These are phyloP conservation scores for Phyllotis vaccarum DNA, from an alignment of 2,797 vertebrate genomes.

Conservation along the genomic window DNA sequence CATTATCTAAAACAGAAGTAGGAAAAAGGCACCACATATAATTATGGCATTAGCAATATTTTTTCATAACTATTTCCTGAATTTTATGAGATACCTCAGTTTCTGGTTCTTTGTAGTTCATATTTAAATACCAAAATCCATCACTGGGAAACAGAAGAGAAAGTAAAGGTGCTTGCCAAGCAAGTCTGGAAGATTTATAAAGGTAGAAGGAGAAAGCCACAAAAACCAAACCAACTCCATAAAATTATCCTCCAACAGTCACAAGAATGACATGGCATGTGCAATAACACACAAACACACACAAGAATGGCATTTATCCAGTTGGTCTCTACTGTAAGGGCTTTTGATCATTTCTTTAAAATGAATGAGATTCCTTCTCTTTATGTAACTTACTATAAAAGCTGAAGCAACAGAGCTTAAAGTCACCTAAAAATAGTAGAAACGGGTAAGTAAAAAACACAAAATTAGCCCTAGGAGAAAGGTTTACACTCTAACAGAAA, in stretches of 20 bases:
- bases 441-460: constrained; percentile 37
- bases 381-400: constrained; percentile 38
- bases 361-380: constrained; percentile 26
- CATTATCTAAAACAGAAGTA: constrained; percentile 93
- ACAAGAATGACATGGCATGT: background rate
- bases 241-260: background rate
- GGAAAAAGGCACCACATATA: constrained; percentile 37
- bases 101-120: constrained; percentile 35
- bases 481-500: background rate
- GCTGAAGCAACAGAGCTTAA: constrained; percentile 45
- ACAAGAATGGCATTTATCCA: background rate
- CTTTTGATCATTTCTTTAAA: constrained; percentile 39
- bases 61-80: constrained; percentile 35
- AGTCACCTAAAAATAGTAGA: constrained; percentile 35
- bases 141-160: background rate
- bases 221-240: background rate
- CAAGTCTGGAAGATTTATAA: background rate
- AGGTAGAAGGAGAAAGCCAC: background rate
- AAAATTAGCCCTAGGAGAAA: background rate
- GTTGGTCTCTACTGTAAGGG: background rate
- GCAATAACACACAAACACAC: too few species aligned
- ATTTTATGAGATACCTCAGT: constrained; percentile 18
- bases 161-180: background rate
- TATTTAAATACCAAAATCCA: constrained; percentile 46
- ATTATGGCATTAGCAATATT: constrained; percentile 26